Evolutionary conservation across 2,113 vertebrate genomes (phyloP).

Genomic region (Coryphaenoides rupestris): DNA sequence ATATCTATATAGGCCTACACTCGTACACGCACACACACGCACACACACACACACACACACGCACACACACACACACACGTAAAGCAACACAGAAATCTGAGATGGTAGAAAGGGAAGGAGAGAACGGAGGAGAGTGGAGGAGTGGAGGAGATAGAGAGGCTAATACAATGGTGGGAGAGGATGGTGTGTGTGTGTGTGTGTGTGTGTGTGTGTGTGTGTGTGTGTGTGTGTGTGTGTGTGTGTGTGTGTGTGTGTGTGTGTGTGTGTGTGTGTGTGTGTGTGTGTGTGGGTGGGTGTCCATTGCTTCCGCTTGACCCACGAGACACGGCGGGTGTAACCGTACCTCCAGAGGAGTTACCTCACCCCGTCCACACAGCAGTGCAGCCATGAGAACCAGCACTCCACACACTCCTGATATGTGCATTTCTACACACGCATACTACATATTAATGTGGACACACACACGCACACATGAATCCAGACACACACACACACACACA

Average conservation of each 20-base stretch:
- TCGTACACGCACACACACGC: not conserved
- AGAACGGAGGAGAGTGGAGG: slow-evolving; percentile 2
- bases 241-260: too few relatives aligned
- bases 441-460: too few relatives aligned
- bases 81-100: slow-evolving; percentile 24
- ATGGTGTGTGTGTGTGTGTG: too few relatives aligned
- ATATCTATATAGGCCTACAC: too few relatives aligned
- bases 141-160: slow-evolving; percentile 13
- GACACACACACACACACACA: not conserved
- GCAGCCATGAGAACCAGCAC: too few relatives aligned
- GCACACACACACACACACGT: not conserved
- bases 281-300: slow-evolving; percentile 40
- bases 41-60: slow-evolving; percentile 5
- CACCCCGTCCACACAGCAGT: too few relatives aligned
- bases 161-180: slow-evolving; percentile 23
- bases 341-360: slow-evolving; percentile 51
- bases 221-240: too few relatives aligned
- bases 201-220: too few relatives aligned
- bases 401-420: too few relatives aligned
- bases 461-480: too few relatives aligned
- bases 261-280: too few relatives aligned
- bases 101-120: slow-evolving; percentile 7
- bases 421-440: too few relatives aligned
- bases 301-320: slow-evolving; percentile 34
- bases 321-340: slow-evolving; percentile 51